These are phyloP conservation scores for Saxidomus purpurata DNA, from an alignment of 1,140 invertebrate species.

Conservation along the genomic window DNA sequence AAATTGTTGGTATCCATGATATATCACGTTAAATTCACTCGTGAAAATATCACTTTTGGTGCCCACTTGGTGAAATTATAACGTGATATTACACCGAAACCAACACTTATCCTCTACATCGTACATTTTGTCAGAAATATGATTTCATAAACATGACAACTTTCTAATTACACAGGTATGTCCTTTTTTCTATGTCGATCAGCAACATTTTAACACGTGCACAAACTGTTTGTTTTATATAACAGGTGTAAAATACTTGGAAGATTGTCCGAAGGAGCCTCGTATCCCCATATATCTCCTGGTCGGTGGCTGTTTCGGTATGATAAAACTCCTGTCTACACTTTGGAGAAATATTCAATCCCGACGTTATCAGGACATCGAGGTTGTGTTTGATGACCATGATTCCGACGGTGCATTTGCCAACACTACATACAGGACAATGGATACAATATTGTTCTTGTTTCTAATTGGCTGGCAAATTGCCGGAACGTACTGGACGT, in stretches of 20 bases:
- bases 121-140: no score
- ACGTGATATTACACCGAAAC: no score
- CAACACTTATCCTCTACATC: no score
- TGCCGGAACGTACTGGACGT: slow-evolving; percentile 87
- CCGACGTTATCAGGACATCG: slow-evolving; percentile 88
- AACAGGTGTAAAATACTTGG: slow-evolving; percentile 70
- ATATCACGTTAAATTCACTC: no score
- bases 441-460: slow-evolving; percentile 88
- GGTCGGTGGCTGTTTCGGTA: slow-evolving; percentile 82
- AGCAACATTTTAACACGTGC: no score
- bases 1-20: no score
- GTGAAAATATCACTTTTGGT: no score
- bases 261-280: slow-evolving; percentile 83
- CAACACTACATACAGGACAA: slow-evolving; percentile 79
- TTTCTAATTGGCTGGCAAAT: slow-evolving; percentile 87
- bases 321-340: slow-evolving; percentile 84
- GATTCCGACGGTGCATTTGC: slow-evolving; percentile 81
- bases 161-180: no score
- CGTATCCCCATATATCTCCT: slow-evolving; percentile 84
- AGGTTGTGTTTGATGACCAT: slow-evolving; percentile 87
- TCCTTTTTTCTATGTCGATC: no score
- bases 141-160: no score
- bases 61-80: no score
- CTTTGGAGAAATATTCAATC: slow-evolving; percentile 90
- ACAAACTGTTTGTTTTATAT: no score